These are phyloP conservation scores for Pseudolycoriella hygida DNA, from an alignment of 2,888 invertebrate genomes.

Conservation along the genomic window DNA sequence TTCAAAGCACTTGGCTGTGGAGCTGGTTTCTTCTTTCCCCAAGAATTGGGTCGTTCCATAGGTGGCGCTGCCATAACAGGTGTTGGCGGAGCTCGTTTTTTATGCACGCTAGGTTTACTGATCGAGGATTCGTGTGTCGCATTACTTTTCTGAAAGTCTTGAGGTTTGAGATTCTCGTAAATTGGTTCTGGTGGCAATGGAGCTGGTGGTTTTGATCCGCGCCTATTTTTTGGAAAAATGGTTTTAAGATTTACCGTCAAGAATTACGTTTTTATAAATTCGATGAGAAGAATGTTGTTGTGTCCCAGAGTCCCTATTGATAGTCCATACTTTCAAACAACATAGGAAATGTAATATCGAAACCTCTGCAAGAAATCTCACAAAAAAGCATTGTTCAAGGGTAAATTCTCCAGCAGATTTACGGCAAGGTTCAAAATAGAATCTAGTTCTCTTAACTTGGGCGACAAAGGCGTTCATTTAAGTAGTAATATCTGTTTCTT, in stretches of 20 bases:
- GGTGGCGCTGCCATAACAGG: slow-evolving; percentile 24
- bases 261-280: background rate
- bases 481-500: too few relatives aligned
- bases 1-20: slow-evolving; percentile 16
- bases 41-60: slow-evolving; percentile 11
- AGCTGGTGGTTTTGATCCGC: background rate
- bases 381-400: too few relatives aligned
- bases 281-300: too few relatives aligned
- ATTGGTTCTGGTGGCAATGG: slow-evolving; percentile 2
- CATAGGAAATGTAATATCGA: too few relatives aligned
- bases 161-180: background rate
- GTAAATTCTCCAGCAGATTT: too few relatives aligned
- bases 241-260: background rate
- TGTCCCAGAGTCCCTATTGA: too few relatives aligned
- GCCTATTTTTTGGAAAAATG: background rate
- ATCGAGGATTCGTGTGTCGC: background rate
- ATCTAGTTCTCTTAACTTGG: too few relatives aligned
- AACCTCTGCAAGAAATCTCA: too few relatives aligned
- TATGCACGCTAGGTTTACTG: slow-evolving; percentile 14
- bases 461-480: too few relatives aligned
- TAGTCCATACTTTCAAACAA: too few relatives aligned
- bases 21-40: slow-evolving; percentile 23
- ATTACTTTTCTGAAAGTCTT: background rate
- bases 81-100: slow-evolving; percentile 30
- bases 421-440: too few relatives aligned